phyloP scores from a whole-genome alignment of 2,888 invertebrate genomes.

The Asteroscopus sphinx region DNA sequence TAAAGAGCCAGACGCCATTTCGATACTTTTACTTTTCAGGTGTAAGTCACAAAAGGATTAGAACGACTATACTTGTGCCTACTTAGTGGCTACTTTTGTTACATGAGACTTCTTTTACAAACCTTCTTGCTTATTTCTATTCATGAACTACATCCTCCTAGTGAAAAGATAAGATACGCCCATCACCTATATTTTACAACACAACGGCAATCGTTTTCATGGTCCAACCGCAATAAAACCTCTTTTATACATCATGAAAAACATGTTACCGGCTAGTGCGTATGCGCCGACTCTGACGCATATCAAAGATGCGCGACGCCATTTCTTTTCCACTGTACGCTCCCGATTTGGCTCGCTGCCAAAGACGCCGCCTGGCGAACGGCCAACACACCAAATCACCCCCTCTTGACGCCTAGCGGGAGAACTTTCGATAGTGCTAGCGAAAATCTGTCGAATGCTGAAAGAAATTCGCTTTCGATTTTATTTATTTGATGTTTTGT shows the following conservation, averaged over 20 bases:
- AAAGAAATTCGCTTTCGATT: background rate
- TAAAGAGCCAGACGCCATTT: background rate
- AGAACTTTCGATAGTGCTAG: conserved; percentile 54
- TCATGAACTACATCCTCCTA: conserved; percentile 3
- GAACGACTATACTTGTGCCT: too few species aligned
- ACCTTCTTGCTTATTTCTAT: too few species aligned
- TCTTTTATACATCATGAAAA: conserved; percentile 65
- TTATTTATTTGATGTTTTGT: background rate
- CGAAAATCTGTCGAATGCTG: conserved; percentile 42
- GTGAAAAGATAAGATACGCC: conserved; percentile 23
- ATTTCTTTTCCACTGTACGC: conserved; percentile 84
- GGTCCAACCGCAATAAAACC: conserved; percentile 60
- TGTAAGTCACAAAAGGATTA: background rate
- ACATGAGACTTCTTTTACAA: too few species aligned
- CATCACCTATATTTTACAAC: conserved; percentile 28
- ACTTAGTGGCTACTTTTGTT: too few species aligned
- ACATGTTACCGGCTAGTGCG: conserved; percentile 68
- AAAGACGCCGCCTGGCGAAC: conserved; percentile 83
- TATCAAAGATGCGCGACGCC: conserved; percentile 88
- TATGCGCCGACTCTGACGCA: conserved; percentile 86
- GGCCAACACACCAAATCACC: conserved; percentile 82
- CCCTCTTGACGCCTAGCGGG: conserved; percentile 70
- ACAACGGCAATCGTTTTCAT: conserved; percentile 53
- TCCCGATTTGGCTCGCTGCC: conserved; percentile 82
- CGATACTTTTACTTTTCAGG: background rate